Evolutionary conservation across 2,888 invertebrate species (phyloP).

Genomic region (Nudaria mundana): DNA sequence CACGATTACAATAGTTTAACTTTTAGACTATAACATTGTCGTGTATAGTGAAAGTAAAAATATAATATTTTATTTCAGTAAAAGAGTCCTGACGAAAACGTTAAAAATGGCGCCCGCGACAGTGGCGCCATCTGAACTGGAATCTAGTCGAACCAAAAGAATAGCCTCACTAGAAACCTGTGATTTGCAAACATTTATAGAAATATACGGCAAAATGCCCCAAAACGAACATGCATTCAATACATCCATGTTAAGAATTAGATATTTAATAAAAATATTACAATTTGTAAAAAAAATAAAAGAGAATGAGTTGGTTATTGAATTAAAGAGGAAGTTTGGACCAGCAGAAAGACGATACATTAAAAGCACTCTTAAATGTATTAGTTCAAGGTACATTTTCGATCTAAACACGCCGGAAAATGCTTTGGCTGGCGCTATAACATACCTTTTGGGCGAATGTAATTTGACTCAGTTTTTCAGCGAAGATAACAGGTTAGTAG

Average conservation of each 20-base stretch:
- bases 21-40: too few relatives aligned
- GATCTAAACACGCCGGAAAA: not conserved
- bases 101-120: too few relatives aligned
- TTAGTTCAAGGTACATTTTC: not conserved
- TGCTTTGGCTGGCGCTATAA: not conserved
- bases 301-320: not conserved
- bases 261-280: not conserved
- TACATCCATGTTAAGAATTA: not conserved
- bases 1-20: too few relatives aligned
- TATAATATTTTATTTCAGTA: too few relatives aligned
- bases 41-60: too few relatives aligned
- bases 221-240: not conserved
- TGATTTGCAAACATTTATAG: not conserved
- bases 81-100: too few relatives aligned
- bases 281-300: not conserved
- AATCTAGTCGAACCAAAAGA: not conserved
- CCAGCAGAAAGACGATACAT: not conserved
- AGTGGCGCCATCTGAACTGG: too few relatives aligned
- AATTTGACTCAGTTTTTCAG: not conserved
- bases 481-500: not conserved
- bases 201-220: not conserved
- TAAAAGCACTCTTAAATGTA: not conserved
- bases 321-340: not conserved
- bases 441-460: not conserved
- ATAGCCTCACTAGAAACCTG: not conserved